These are phyloP conservation scores for Pyrrhia umbra DNA, from an alignment of 2,888 invertebrate genomes.

Conservation along the genomic window DNA sequence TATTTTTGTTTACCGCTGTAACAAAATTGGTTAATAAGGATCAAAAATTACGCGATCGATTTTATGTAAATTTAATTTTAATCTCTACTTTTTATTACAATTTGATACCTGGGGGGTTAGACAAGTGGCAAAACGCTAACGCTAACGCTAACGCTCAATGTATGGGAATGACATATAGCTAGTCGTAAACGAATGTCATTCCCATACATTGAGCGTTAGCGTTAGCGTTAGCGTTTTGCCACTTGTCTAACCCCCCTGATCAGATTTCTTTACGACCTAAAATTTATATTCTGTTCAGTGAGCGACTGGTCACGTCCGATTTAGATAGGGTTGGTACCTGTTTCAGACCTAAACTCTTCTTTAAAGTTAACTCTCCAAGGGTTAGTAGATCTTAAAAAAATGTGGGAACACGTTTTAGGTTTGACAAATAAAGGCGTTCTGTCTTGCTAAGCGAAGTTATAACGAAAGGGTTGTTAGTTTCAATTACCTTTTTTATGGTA, in stretches of 20 bases:
- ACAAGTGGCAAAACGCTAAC: too few species aligned
- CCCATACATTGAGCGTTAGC: too few species aligned
- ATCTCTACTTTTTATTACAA: constrained; percentile 27
- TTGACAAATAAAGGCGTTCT: constrained; percentile 59
- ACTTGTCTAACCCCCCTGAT: too few species aligned
- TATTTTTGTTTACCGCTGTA: constrained; percentile 6
- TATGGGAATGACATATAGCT: too few species aligned
- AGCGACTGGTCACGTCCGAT: constrained; percentile 62
- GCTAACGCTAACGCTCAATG: too few species aligned
- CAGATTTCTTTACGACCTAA: constrained; percentile 52
- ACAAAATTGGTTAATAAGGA: neutral
- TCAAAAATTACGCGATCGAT: constrained; percentile 2
- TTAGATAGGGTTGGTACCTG: constrained; percentile 62
- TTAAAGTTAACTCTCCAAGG: constrained; percentile 59
- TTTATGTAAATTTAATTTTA: neutral
- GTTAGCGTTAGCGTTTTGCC: too few species aligned
- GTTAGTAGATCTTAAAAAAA: constrained; percentile 33
- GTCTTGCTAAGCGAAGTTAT: constrained; percentile 46
- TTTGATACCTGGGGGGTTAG: too few species aligned
- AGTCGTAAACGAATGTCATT: too few species aligned
- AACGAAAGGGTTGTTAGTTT: constrained; percentile 51
- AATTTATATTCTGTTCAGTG: constrained; percentile 62
- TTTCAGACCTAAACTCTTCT: too few species aligned
- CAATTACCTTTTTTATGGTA: constrained; percentile 28
- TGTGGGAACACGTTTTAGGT: constrained; percentile 55